These are phyloP conservation scores for Agrochola circellaris DNA, from an alignment of 2,888 invertebrate genomes.

Conservation along the genomic window DNA sequence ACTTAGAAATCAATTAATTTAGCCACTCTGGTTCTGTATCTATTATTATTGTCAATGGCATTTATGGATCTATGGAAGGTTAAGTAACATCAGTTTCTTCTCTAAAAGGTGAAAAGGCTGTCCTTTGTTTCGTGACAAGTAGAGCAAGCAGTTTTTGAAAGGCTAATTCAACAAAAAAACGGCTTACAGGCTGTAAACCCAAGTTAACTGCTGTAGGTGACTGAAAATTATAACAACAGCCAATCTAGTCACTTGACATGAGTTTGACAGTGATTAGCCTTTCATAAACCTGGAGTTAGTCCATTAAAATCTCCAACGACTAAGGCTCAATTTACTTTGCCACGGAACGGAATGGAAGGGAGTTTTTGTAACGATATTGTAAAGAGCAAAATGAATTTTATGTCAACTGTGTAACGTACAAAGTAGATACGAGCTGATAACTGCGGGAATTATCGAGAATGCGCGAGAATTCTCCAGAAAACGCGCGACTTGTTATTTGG, in stretches of 20 bases:
- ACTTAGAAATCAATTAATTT: constrained; percentile 54
- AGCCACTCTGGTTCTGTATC: constrained; percentile 1
- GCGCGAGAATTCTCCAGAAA: too few species aligned
- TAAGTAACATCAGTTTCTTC: neutral
- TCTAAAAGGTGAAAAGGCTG: neutral
- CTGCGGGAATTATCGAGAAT: too few species aligned
- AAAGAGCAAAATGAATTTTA: too few species aligned
- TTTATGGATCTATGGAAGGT: constrained; percentile 11
- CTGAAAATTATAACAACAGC: neutral
- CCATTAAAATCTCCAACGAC: constrained; percentile 1
- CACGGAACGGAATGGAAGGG: too few species aligned
- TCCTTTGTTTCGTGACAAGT: neutral
- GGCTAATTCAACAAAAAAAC: neutral
- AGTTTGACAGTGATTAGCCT: neutral
- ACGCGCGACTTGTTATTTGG: too few species aligned
- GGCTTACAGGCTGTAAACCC: neutral
- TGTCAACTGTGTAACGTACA: too few species aligned
- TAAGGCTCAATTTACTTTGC: neutral
- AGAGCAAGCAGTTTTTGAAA: neutral
- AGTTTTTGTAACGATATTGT: too few species aligned
- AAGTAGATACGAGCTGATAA: too few species aligned
- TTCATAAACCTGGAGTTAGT: neutral
- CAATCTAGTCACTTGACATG: neutral
- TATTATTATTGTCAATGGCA: constrained; percentile 9
- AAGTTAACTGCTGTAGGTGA: neutral